Evolutionary conservation across 2,888 invertebrate species (phyloP).

Genomic region (Deroplatys truncata): DNA sequence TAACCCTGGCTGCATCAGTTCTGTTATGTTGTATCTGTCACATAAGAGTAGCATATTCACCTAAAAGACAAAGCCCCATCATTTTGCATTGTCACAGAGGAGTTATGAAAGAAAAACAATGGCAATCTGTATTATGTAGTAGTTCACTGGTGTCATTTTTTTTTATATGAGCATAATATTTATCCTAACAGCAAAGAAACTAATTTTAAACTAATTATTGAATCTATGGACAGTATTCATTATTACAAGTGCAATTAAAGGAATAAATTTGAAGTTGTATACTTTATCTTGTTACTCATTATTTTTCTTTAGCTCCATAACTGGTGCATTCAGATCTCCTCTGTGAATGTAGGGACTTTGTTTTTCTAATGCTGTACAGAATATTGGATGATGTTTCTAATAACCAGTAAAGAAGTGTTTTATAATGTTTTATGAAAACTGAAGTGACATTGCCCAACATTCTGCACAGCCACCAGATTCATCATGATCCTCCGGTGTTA

Average conservation of each 20-base stretch:
- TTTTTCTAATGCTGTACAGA: background rate
- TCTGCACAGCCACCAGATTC: background rate
- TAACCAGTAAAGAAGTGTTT: background rate
- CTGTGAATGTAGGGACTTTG: background rate
- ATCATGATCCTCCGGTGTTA: background rate
- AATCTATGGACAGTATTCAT: too few species aligned
- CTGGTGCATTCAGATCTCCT: background rate
- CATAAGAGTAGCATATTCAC: background rate
- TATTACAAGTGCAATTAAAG: too few species aligned
- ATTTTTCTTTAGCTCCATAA: too few species aligned
- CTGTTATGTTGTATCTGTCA: constrained; percentile 13
- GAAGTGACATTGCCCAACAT: background rate
- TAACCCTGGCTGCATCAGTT: constrained; percentile 14
- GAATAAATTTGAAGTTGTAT: too few species aligned
- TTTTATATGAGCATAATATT: background rate
- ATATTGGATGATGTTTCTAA: background rate
- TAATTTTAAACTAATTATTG: background rate
- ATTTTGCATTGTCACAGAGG: background rate
- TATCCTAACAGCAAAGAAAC: background rate
- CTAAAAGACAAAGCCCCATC: background rate
- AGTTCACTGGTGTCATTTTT: background rate
- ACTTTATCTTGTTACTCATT: too few species aligned
- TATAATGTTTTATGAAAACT: background rate
- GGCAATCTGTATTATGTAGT: background rate
- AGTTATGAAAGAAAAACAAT: background rate